A percentile compares a stretch with the other conserved stretches of the same genome.
Evolutionary conservation across 2,113 vertebrate species (phyloP).

Genomic region (Sander vitreus): DNA sequence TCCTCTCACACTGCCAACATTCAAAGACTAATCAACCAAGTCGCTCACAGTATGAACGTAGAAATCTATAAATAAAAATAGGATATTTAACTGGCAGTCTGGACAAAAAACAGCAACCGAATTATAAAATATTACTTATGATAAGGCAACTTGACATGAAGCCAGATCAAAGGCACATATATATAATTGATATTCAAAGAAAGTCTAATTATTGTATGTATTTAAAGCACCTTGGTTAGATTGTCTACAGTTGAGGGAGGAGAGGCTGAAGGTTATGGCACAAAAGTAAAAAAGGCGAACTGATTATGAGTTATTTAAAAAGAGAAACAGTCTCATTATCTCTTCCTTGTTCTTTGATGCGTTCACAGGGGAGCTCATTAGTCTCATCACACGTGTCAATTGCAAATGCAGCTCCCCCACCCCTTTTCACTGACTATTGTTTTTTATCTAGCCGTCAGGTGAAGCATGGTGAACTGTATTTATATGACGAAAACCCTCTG

Average conservation of each 20-base stretch:
- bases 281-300: conserved; percentile 50
- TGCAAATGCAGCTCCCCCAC: conserved; percentile 62
- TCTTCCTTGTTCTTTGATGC: conserved; percentile 79
- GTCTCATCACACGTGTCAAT: conserved; percentile 77
- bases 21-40: neutral
- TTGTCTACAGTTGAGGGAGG: neutral
- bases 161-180: conserved; percentile 12
- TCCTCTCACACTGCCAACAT: too few relatives aligned
- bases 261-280: conserved; percentile 54
- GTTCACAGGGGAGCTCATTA: conserved; percentile 83
- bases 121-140: neutral
- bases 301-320: conserved; percentile 75
- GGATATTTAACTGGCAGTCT: neutral
- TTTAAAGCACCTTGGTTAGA: conserved; percentile 1
- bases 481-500: conserved; percentile 38
- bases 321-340: conserved; percentile 77
- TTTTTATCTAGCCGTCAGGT: conserved; percentile 40
- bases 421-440: conserved; percentile 28
- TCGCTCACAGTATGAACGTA: neutral
- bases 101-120: neutral
- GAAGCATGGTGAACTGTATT: conserved; percentile 34
- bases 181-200: conserved; percentile 5
- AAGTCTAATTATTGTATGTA: neutral
- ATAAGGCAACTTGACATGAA: neutral
- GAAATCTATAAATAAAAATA: neutral